phyloP scores from a whole-genome alignment of 2,113 vertebrate species.

The Donacobius atricapilla region DNA sequence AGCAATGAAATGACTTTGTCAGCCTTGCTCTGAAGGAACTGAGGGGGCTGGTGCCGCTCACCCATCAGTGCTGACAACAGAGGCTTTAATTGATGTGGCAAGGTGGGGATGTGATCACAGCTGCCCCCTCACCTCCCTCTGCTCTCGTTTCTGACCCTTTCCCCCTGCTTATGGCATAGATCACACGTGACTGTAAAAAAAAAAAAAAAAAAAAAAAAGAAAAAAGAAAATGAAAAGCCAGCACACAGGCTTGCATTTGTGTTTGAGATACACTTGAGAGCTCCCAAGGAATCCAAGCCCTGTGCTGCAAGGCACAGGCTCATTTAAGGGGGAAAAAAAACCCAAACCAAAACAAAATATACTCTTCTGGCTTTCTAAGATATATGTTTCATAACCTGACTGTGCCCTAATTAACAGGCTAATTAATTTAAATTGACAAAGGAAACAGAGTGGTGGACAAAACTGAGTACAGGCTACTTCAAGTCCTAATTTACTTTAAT shows the following conservation, averaged over 20 bases:
- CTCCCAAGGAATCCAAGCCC: not conserved
- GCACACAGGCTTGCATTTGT: not conserved
- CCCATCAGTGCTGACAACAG: not conserved
- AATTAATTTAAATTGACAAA: not conserved
- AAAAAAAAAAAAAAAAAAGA: not conserved
- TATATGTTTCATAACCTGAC: not conserved
- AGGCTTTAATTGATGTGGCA: not conserved
- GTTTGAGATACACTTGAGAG: slow-evolving; percentile 10
- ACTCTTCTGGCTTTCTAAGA: not conserved
- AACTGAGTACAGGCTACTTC: not conserved
- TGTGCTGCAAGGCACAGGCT: not conserved
- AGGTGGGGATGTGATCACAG: not conserved
- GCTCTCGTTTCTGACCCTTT: not conserved
- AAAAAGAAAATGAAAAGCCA: not conserved
- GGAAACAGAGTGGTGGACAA: not conserved
- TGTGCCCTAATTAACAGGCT: not conserved
- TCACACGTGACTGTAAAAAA: not conserved
- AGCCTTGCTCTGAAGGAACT: not conserved
- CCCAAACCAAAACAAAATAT: not conserved
- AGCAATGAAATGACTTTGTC: not conserved
- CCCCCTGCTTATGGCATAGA: not conserved
- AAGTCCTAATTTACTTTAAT: not conserved
- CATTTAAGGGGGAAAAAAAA: not conserved
- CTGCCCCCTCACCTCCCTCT: not conserved
- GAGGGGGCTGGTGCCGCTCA: not conserved